phyloP scores from a whole-genome alignment of 2,113 vertebrate genomes.

The Nerophis lumbriciformis region DNA sequence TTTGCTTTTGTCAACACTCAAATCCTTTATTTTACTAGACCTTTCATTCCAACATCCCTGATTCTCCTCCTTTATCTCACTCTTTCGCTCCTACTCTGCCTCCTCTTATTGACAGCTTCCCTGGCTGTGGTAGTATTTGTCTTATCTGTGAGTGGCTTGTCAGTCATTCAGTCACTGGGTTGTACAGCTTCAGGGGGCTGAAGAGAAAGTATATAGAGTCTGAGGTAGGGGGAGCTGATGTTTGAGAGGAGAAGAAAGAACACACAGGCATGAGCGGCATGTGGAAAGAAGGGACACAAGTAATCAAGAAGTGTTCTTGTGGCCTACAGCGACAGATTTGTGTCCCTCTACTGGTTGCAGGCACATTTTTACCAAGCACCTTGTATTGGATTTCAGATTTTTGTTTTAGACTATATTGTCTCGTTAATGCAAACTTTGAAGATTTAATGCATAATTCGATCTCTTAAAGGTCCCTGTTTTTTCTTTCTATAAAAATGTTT shows the following conservation, averaged over 20 bases:
- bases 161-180: constrained; percentile 52
- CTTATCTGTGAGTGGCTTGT: constrained; percentile 68
- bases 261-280: constrained; percentile 13
- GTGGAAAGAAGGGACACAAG: neutral
- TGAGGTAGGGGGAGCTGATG: constrained; percentile 34
- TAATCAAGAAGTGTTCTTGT: constrained; percentile 7
- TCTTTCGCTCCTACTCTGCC: constrained; percentile 19
- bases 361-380: too few relatives aligned
- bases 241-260: constrained; percentile 23
- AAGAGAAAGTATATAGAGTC: constrained; percentile 4
- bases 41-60: constrained; percentile 5
- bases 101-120: constrained; percentile 54
- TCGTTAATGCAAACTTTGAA: neutral
- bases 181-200: constrained; percentile 29
- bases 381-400: neutral
- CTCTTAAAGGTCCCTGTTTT: neutral
- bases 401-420: too few relatives aligned
- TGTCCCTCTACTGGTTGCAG: too few relatives aligned
- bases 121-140: constrained; percentile 61
- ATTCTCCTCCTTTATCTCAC: constrained; percentile 21
- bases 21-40: constrained; percentile 9
- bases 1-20: constrained; percentile 9
- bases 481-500: neutral
- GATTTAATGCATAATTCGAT: neutral
- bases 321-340: neutral